Percentiles rank a stretch among this genome's conserved stretches.
These are phyloP conservation scores for Sebastes wilsoni DNA, from an alignment of 2,797 vertebrate genomes.

Conservation along the genomic window DNA sequence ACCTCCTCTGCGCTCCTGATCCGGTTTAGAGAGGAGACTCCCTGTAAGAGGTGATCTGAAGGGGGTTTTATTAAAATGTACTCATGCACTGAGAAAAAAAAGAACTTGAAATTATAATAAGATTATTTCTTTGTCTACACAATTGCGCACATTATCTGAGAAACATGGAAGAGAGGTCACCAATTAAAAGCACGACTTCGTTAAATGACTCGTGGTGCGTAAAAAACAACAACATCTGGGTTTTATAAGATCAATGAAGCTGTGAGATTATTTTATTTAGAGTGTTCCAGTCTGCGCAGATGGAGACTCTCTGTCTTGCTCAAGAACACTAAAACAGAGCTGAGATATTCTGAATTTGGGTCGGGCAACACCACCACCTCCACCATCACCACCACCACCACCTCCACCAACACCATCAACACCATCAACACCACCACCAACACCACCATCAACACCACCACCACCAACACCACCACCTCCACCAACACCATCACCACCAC, in stretches of 20 bases:
- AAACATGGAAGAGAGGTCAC: background rate
- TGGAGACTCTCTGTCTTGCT: background rate
- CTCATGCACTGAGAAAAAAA: background rate
- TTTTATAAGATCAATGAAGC: background rate
- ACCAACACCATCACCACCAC: rapidly evolving
- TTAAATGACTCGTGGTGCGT: background rate
- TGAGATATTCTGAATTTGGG: constrained; percentile 27
- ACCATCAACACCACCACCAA: rapidly evolving
- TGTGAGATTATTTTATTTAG: background rate
- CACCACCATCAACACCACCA: rapidly evolving
- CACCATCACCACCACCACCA: rapidly evolving
- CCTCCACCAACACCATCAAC: rapidly evolving
- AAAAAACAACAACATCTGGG: background rate
- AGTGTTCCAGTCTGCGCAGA: background rate
- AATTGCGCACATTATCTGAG: background rate
- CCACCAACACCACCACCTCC: rapidly evolving
- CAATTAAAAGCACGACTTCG: background rate
- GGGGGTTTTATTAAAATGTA: background rate
- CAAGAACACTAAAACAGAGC: constrained; percentile 1
- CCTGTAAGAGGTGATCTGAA: background rate
- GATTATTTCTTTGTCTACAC: background rate
- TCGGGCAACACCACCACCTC: constrained; percentile 9
- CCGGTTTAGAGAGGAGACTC: background rate
- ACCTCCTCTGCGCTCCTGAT: background rate
- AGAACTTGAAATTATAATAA: background rate